Percentiles rank a stretch among this genome's conserved stretches.
Evolutionary conservation across 2,113 vertebrate genomes (phyloP).

Genomic region (Barnardius zonarius): DNA sequence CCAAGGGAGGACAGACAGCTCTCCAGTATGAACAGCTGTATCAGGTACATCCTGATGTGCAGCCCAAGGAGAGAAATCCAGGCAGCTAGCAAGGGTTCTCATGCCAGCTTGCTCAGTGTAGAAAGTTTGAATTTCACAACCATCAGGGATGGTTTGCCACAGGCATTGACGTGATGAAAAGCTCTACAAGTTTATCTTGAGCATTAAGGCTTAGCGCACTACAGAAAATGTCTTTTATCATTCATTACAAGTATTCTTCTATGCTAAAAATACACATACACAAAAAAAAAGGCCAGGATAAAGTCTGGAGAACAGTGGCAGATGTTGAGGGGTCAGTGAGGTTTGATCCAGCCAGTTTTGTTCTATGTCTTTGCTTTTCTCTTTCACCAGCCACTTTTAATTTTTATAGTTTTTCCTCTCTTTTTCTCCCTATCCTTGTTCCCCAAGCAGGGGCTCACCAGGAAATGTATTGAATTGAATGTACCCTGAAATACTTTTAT

Average conservation of each 20-base stretch:
- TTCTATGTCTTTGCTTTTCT: background rate
- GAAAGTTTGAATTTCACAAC: background rate
- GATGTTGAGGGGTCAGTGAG: background rate
- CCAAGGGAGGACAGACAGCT: background rate
- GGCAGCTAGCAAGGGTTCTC: background rate
- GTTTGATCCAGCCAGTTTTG: background rate
- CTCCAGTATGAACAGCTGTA: rapidly evolving
- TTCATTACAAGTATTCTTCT: background rate
- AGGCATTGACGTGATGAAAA: background rate
- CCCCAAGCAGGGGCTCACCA: background rate
- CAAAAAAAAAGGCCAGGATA: background rate
- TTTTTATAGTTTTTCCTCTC: background rate
- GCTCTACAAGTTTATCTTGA: background rate
- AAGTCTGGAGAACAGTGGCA: background rate
- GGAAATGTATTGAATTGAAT: background rate
- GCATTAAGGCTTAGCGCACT: background rate
- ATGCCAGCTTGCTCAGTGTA: background rate
- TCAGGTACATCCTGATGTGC: background rate
- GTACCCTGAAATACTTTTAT: background rate
- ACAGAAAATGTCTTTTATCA: background rate
- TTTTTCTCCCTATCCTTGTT: background rate
- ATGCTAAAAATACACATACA: background rate
- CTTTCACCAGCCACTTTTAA: background rate
- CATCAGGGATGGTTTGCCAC: background rate
- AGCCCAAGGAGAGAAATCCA: background rate